Percentiles rank a stretch among this genome's conserved stretches.
phyloP scores from a whole-genome alignment of 1,140 invertebrate genomes.

The Rhizoglyphus robini region DNA sequence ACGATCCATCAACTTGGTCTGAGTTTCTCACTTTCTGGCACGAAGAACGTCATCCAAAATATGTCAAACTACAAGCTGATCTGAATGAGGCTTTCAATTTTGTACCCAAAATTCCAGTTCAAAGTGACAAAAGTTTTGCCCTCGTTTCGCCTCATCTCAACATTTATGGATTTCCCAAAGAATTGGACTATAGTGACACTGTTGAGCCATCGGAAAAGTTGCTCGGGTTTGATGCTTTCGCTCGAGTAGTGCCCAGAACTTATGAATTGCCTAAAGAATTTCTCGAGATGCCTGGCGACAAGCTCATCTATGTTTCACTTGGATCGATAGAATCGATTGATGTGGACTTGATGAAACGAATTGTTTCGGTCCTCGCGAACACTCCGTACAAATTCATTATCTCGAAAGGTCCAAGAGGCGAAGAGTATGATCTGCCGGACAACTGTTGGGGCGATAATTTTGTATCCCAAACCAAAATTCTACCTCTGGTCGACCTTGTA shows the following conservation, averaged over 20 bases:
- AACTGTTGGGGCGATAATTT: conserved; percentile 21
- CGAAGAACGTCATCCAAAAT: neutral
- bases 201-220: neutral
- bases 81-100: neutral
- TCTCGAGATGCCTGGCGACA: neutral
- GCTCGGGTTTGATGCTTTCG: neutral
- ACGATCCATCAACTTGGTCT: neutral
- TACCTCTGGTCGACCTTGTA: no score
- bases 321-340: conserved; percentile 25
- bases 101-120: neutral
- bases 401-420: conserved; percentile 17
- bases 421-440: no score
- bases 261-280: neutral
- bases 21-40: neutral
- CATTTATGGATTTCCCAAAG: conserved; percentile 21
- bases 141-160: conserved; percentile 21
- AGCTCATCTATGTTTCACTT: conserved; percentile 21
- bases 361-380: neutral
- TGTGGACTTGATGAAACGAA: conserved; percentile 21
- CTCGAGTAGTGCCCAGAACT: neutral
- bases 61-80: neutral
- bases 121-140: neutral
- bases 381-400: conserved; percentile 17
- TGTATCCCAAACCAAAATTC: no score
- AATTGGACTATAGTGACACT: conserved; percentile 20